Evolutionary conservation across 2,888 invertebrate species (phyloP), one percentile per base, ranked within the genome.

Genomic region (Stegophylla sp.): DNA sequence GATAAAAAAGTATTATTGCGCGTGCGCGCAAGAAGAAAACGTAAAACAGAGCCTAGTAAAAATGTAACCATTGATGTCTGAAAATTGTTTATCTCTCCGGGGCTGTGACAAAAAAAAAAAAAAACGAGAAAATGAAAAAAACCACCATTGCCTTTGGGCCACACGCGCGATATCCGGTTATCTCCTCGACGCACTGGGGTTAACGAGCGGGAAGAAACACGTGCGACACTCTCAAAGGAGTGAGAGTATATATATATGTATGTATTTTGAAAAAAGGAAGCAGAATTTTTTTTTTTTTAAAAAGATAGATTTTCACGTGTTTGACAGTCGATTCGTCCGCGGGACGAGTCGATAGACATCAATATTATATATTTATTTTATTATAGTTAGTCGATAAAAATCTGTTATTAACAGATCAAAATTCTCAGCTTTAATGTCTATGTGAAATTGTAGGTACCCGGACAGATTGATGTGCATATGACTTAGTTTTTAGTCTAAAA

Each of bases 181-280:
- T n/a, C 20, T 41, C 41, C 41, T 23, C n/a, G 64, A 34, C 9
- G 45, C 23, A 13, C 13, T 23, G 12, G 66, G 43, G 43, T 66
- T 66, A 66, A 66, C 66, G 66, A 66, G 45, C 66, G 20, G 23
- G 34, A 66, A 66, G 5, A 12, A 43, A 66, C 5, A 15, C 20
- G n/a, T 13, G 48, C 15, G 48, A 15, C 1, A 5, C 4, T 3
- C 51, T 51, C 34, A 7, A 34, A 34, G 34, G n/a, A n/a, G n/a
- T n/a, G n/a, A n/a, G n/a, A n/a, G n/a, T n/a, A n/a, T n/a, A n/a
- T n/a, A n/a, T n/a, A n/a, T n/a, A n/a, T n/a, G n/a, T n/a, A n/a
- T n/a, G n/a, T n/a, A n/a, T n/a, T n/a, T n/a, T 34, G 7, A 34
- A 5, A 34, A 34, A 34, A 34, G 4, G 7, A 34, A 51, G 0